A percentile compares a stretch with the other conserved stretches of the same genome.
Evolutionary conservation across 1,140 invertebrate species (phyloP).

Genomic region (Chymomyza costata): DNA sequence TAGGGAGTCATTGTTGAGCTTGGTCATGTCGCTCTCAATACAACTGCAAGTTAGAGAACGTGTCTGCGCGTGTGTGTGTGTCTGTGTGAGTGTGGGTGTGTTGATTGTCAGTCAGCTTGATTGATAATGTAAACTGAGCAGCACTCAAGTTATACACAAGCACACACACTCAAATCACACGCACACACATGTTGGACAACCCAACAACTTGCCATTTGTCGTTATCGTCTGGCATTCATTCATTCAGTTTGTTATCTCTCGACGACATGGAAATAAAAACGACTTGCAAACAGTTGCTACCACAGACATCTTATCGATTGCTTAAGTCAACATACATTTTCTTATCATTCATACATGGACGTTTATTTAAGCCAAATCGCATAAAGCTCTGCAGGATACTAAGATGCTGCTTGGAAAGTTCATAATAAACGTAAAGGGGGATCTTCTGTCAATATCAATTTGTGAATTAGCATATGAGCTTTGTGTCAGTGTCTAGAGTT

Average conservation of each 20-base stretch:
- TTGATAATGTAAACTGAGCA: conserved; percentile 68
- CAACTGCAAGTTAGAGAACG: conserved; percentile 31
- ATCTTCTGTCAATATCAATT: too few relatives aligned
- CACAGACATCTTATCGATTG: conserved; percentile 50
- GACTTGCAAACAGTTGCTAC: conserved; percentile 8
- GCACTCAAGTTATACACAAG: too few relatives aligned
- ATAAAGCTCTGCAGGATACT: too few relatives aligned
- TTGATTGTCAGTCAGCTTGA: conserved; percentile 64
- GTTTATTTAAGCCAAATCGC: too few relatives aligned
- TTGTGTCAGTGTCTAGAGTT: too few relatives aligned
- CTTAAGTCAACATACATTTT: conserved; percentile 40
- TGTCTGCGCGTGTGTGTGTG: not conserved
- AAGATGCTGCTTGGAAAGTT: too few relatives aligned
- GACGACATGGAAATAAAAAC: conserved; percentile 35
- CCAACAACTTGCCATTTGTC: conserved; percentile 17
- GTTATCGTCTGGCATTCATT: conserved; percentile 48
- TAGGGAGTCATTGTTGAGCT: conserved; percentile 15
- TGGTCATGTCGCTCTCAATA: conserved; percentile 37
- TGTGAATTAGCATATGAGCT: too few relatives aligned
- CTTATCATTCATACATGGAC: conserved; percentile 43
- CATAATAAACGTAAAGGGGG: too few relatives aligned
- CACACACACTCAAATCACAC: conserved; percentile 4
- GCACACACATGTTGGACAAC: conserved; percentile 10
- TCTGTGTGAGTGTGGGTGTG: not conserved
- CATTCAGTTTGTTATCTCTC: conserved; percentile 18